Evolutionary conservation across 2,797 vertebrate species (phyloP), one percentile per base, ranked within the genome.

Genomic region (Hapalemur alaotrensis): DNA sequence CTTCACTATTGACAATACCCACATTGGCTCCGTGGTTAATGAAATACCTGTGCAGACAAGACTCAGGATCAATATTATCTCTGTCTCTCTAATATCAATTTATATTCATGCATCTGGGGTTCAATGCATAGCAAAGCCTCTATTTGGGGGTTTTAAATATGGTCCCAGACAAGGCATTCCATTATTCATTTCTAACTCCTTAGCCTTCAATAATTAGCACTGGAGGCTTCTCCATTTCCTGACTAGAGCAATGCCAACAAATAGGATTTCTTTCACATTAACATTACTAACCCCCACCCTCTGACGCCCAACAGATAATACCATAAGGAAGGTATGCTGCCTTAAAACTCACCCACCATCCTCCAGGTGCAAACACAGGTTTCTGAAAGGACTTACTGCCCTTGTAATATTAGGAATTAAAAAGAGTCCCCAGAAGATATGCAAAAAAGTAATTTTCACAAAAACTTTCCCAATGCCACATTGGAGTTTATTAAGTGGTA

Each of bases 1-100:
- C 98, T 95, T 99, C 99, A 0, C 98, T 99, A 95, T 99, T 99
- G 87, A 99, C 99, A 5, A 98, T 97, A 43, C 98, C 98, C 96
- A 99, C 98, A 1, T 98, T 98, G 96, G 99, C 99, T 92, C 99
- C 99, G 0, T 98, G 98, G 90, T 97, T 98, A 63, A 99, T 97
- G 95, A 99, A 98, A 96, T 98, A 99, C 97, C 99, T 99, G n/a
- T 1, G 0, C 3, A 78, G 73, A 82, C 0, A 57, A 98, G 93
- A 97, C 0, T 46, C 84, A 95, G 3, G 17, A 54, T 50, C 84
- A 94, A 28, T 0, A 1, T 73, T 43, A 73, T 32, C 69, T 61
- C n/a, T 17, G 38, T 32, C 76, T 75, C 41, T 57, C 30, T 43
- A 32, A 57, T 18, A 13, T 17, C n/a, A 38, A 67, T 48, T 72